phyloP scores from a whole-genome alignment of 2,888 invertebrate genomes.

The Carcina quercana region DNA sequence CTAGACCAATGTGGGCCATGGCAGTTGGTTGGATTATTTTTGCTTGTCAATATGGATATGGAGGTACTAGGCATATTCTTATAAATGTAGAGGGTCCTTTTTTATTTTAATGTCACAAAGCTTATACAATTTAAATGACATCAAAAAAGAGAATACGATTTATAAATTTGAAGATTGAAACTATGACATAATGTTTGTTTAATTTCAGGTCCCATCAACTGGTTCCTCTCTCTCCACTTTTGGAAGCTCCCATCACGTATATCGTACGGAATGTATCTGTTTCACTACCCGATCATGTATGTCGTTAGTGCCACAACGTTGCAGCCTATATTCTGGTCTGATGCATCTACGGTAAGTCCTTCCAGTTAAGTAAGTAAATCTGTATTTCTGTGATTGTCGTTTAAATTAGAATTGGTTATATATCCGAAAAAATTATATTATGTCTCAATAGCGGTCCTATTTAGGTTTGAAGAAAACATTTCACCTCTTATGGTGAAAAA shows the following conservation, averaged over 20 bases:
- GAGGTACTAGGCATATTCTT: constrained; percentile 20
- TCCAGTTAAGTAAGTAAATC: constrained; percentile 37
- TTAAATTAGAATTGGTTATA: too few relatives aligned
- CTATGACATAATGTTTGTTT: background rate
- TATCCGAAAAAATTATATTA: too few relatives aligned
- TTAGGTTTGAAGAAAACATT: too few relatives aligned
- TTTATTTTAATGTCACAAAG: background rate
- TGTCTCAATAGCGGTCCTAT: too few relatives aligned
- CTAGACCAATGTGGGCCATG: constrained; percentile 43
- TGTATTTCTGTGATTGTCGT: too few relatives aligned
- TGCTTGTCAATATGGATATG: constrained; percentile 45
- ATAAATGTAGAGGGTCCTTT: background rate
- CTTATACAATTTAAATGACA: background rate
- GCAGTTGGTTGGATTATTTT: constrained; percentile 46
- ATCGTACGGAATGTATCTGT: constrained; percentile 71
- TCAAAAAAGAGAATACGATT: background rate
- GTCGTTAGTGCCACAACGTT: background rate
- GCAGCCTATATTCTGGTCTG: background rate
- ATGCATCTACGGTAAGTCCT: constrained; percentile 17
- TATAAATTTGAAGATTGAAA: background rate
- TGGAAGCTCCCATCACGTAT: constrained; percentile 67
- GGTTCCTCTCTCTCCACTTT: constrained; percentile 58
- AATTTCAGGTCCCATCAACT: constrained; percentile 51
- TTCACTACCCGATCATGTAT: constrained; percentile 37
- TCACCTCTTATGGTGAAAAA: too few relatives aligned